Conservation (phyloP, 53 echinoderm and acorn worm genomes). For the Holothuria leucospilota region DNA sequence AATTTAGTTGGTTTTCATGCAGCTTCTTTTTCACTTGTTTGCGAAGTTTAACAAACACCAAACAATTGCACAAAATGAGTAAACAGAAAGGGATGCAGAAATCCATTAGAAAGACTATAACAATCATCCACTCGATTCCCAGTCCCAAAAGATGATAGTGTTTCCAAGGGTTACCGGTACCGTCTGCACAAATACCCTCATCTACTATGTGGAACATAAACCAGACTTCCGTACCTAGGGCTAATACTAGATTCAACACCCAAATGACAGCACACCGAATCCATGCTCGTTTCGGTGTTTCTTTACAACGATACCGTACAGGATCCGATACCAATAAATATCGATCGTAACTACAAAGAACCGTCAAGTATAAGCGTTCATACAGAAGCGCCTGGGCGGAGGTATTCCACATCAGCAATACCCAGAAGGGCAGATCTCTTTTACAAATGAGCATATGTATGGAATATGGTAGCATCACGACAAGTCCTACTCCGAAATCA, state of each 20-base stretch:
- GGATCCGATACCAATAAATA: constrained; percentile 38
- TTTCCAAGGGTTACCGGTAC: constrained; percentile 8
- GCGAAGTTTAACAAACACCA: constrained; percentile 32
- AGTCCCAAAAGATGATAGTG: constrained; percentile 15
- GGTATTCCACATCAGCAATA: background rate
- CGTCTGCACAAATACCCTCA: background rate
- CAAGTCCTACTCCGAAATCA: constrained; percentile 17
- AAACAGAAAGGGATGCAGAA: constrained; percentile 20
- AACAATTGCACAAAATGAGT: constrained; percentile 12
- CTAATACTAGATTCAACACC: background rate
- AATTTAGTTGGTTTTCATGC: too few relatives aligned
- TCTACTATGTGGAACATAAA: background rate
- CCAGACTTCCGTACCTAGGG: constrained; percentile 3
- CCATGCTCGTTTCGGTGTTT: constrained; percentile 22
- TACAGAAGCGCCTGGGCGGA: background rate
- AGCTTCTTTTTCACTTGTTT: background rate
- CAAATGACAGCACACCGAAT: background rate
- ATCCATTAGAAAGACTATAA: constrained; percentile 10
- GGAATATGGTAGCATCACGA: constrained; percentile 28
- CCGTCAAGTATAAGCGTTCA: constrained; percentile 18
- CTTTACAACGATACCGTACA: constrained; percentile 9
- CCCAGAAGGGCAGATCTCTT: background rate
- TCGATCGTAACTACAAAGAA: constrained; percentile 29
- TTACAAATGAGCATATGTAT: background rate
- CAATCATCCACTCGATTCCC: constrained; percentile 22